phyloP scores from a whole-genome alignment of 2,888 invertebrate species.

The Agrotis ipsilon region DNA sequence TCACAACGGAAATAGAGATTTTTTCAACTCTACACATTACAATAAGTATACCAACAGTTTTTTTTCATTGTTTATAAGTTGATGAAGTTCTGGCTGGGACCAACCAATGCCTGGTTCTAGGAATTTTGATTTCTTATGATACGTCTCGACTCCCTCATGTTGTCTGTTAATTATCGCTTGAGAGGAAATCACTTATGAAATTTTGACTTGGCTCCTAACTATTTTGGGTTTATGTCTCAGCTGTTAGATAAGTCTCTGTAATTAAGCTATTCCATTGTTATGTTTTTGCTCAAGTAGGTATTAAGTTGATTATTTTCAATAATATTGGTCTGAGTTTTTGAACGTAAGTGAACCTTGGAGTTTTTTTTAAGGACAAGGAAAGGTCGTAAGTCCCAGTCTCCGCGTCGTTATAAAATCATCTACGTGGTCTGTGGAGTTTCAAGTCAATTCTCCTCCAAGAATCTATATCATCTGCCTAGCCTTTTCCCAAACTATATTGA shows the following conservation, averaged over 20 bases:
- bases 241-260: neutral
- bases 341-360: too few species aligned
- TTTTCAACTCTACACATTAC: constrained; percentile 12
- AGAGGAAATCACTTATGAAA: too few species aligned
- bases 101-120: constrained; percentile 37
- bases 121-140: neutral
- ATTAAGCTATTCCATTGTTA: constrained; percentile 21
- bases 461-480: too few species aligned
- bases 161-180: too few species aligned
- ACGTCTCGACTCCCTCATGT: too few species aligned
- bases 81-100: constrained; percentile 22
- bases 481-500: too few species aligned
- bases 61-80: constrained; percentile 35
- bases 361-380: neutral
- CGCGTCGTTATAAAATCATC: neutral
- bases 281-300: neutral
- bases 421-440: neutral
- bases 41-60: constrained; percentile 1
- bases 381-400: neutral
- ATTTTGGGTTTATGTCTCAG: neutral
- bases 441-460: neutral
- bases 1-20: constrained; percentile 21
- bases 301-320: neutral
- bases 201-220: neutral
- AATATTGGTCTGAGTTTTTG: neutral